Percentiles rank a stretch among this genome's conserved stretches.
phyloP scores from a whole-genome alignment of 2,797 vertebrate genomes.

The Crypturellus tataupa region DNA sequence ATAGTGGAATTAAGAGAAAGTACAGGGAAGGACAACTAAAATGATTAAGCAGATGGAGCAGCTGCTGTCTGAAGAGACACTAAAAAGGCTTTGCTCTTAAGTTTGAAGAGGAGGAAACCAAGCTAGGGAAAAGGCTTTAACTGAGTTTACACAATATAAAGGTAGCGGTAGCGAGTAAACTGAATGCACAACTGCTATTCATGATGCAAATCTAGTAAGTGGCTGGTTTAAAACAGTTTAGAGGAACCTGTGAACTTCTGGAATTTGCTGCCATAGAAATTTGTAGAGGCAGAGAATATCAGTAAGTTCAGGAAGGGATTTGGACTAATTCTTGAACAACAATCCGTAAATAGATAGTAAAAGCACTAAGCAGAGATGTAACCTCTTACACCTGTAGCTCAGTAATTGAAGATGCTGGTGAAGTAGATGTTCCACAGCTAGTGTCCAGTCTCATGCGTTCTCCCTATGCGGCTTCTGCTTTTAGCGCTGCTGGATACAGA shows the following conservation, averaged over 20 bases:
- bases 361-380: neutral
- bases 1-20: conserved; percentile 10
- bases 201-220: neutral
- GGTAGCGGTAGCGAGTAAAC: too few species aligned
- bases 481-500: conserved; percentile 49
- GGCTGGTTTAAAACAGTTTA: neutral
- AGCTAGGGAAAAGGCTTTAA: neutral
- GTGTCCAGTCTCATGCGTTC: neutral
- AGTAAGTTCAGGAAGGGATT: neutral
- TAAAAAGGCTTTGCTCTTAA: neutral
- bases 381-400: neutral
- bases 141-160: neutral
- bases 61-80: neutral
- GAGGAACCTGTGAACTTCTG: neutral
- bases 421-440: neutral
- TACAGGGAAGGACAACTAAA: neutral
- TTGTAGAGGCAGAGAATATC: neutral
- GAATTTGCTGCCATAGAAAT: neutral
- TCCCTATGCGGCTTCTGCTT: neutral
- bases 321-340: neutral
- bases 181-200: neutral
- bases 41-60: neutral
- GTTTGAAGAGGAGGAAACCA: neutral
- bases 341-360: conserved; percentile 29
- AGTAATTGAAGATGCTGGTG: neutral